Base-by-base conservation (phyloP, 1,140 invertebrate genomes). In the Vanessa tameamea region DNA sequence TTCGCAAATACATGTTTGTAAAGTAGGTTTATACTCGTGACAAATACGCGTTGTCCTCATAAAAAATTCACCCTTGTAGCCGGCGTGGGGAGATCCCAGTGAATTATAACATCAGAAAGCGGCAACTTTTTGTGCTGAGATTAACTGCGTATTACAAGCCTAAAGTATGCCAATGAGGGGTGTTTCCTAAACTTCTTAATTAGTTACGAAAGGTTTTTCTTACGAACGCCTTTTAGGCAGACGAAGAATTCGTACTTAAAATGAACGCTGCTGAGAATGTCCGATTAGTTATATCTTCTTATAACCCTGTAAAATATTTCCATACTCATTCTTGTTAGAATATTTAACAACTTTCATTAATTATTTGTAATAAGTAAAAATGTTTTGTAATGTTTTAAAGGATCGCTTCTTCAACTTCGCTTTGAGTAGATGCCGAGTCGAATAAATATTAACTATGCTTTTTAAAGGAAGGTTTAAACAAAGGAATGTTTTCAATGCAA, bases 71-170 rank as follows among this genome's bases (percentile, higher is more conserved):
- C 87, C 84, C 86, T 81, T 85, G 82, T 84, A 81, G 80, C 75
- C 81, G 78, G 81, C 84, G 74, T 63, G 57, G 74, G 82, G 79
- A 80, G 82, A 74, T 76, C 74, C 78, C 82, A 69, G 84, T 87
- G 86, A 89, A 89, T 91, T 88, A 89, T 87, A 84, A 87, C 87
- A 84, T 87, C 83, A 83, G 76, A 83, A 83, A 82, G 81, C 75
- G 80, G 69, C 77, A 87, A 86, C 78, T 89, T 91, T 89, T 89
- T 86, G 82, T 80, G 80, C 80, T 76, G 77, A 88, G 85, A 89
- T 89, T 89, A 91, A 88, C 85, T 87, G 85, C 83, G 84, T 89
- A 85, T 88, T 89, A 91, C 83, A 85, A 88, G 83, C 79, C 73
- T 76, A 84, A 87, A 90, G 88, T 87, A 87, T 88, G 85, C 83